Evolutionary conservation across 2,113 vertebrate species (phyloP).

Genomic region (Perccottus glenii): DNA sequence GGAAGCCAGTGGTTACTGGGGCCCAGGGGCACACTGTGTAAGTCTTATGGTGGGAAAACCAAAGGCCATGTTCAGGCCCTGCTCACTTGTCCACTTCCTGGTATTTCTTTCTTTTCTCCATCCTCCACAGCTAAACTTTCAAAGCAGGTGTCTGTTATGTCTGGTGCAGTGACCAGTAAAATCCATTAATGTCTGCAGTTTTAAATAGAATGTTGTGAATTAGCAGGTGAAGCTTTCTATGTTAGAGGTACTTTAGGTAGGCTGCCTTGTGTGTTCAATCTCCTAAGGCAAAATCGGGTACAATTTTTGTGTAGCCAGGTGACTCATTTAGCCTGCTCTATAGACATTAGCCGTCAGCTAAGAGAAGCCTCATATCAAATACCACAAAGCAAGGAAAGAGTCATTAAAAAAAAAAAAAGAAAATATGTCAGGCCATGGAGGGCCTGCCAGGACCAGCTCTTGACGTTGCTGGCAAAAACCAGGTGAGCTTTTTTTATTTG

Average conservation of each 20-base stretch:
- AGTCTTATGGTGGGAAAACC: constrained; percentile 43
- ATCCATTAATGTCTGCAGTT: not conserved
- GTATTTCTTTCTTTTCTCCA: constrained; percentile 27
- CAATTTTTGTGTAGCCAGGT: constrained; percentile 59
- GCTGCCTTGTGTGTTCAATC: constrained; percentile 31
- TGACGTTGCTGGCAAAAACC: constrained; percentile 41
- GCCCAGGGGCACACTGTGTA: constrained; percentile 39
- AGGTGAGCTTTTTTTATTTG: constrained; percentile 24
- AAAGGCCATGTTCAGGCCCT: constrained; percentile 63
- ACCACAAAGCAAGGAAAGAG: constrained; percentile 47
- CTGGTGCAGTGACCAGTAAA: constrained; percentile 1
- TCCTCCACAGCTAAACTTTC: constrained; percentile 1
- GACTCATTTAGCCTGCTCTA: constrained; percentile 45
- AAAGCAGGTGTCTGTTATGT: not conserved
- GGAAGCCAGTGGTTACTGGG: constrained; percentile 58
- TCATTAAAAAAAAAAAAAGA: constrained; percentile 20
- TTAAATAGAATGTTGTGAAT: constrained; percentile 20
- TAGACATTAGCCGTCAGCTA: constrained; percentile 29
- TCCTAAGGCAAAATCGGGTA: constrained; percentile 36
- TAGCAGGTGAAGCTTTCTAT: constrained; percentile 26
- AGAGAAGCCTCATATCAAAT: constrained; percentile 55
- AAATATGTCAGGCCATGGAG: constrained; percentile 26
- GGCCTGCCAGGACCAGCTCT: constrained; percentile 43
- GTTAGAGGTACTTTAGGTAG: constrained; percentile 19
- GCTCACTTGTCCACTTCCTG: constrained; percentile 48